Evolutionary conservation across 1,140 invertebrate species (phyloP).

Genomic region (Apocrypta bakeri): DNA sequence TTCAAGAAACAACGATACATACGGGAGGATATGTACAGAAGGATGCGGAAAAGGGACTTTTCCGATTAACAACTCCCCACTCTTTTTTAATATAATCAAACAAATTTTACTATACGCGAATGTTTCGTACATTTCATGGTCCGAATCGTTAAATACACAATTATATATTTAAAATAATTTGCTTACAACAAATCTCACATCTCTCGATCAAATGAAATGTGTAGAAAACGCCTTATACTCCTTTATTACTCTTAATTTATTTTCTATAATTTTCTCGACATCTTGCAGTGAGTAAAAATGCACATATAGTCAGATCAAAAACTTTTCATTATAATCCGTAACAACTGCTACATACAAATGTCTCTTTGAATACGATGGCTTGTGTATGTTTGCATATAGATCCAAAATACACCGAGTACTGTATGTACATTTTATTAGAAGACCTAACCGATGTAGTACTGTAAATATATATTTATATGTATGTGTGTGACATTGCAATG

Average conservation of each 20-base stretch:
- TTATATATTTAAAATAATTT: conserved; percentile 54
- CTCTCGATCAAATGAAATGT: conserved; percentile 46
- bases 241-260: conserved; percentile 44
- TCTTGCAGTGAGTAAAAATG: conserved; percentile 47
- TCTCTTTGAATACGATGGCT: conserved; percentile 6
- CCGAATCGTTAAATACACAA: conserved; percentile 49
- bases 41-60: background rate
- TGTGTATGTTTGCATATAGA: conserved; percentile 3
- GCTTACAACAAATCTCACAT: conserved; percentile 51
- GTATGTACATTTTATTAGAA: conserved; percentile 47
- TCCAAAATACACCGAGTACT: conserved; percentile 45
- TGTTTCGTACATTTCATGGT: conserved; percentile 49
- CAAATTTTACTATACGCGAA: conserved; percentile 48
- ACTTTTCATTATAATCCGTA: conserved; percentile 37
- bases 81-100: conserved; percentile 46
- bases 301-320: conserved; percentile 50
- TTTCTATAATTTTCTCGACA: conserved; percentile 37
- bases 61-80: background rate
- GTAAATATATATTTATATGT: conserved; percentile 29
- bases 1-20: background rate
- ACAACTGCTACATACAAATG: conserved; percentile 42
- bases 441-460: conserved; percentile 29
- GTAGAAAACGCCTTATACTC: conserved; percentile 48
- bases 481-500: conserved; percentile 11
- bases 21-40: background rate